Conservation (phyloP, 2,888 invertebrate genomes). For the Netelia melanura region DNA sequence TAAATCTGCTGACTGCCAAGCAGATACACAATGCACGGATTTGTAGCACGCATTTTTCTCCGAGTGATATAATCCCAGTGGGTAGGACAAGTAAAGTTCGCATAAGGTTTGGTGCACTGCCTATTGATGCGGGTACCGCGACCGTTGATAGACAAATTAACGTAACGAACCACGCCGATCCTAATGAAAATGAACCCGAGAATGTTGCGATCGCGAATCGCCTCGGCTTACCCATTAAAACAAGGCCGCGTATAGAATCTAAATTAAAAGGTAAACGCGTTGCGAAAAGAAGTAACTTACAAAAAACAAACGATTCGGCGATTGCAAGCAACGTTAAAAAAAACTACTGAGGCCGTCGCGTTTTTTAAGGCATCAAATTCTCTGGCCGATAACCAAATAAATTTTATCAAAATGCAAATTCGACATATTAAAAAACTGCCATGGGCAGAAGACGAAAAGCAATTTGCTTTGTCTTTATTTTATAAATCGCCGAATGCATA, state of each 20-base stretch:
- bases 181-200: no score
- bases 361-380: neutral
- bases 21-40: neutral
- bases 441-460: constrained; percentile 74
- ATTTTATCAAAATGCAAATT: constrained; percentile 69
- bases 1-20: neutral
- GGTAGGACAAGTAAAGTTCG: neutral
- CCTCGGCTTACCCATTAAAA: no score
- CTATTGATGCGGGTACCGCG: neutral
- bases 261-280: no score
- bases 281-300: no score
- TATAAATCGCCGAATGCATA: constrained; percentile 77
- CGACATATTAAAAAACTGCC: constrained; percentile 63
- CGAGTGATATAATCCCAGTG: neutral
- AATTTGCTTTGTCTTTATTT: constrained; percentile 74
- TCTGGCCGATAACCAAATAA: constrained; percentile 11
- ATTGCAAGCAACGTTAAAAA: neutral
- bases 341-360: neutral
- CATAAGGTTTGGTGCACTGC: neutral
- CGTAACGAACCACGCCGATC: no score
- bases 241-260: no score
- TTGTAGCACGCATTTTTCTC: neutral
- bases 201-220: no score
- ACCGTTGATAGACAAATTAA: no score
- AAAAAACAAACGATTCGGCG: no score